These are phyloP conservation scores for Drosophila pseudotakahashii DNA, from an alignment of 2,888 invertebrate species.

Conservation along the genomic window DNA sequence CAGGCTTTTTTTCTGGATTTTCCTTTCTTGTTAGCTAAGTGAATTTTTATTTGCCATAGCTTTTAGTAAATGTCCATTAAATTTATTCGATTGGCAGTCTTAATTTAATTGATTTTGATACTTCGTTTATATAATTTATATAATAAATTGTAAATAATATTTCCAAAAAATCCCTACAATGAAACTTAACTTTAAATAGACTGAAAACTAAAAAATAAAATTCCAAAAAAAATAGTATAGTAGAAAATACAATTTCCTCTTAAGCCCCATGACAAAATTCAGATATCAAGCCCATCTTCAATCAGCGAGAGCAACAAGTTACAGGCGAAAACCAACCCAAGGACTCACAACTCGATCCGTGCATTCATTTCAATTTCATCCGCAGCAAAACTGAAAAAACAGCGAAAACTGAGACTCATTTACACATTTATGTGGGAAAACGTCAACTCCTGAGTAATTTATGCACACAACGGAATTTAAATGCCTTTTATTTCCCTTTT, in stretches of 20 bases:
- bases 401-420: conserved; percentile 59
- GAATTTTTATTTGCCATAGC: conserved; percentile 54
- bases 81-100: conserved; percentile 41
- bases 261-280: neutral
- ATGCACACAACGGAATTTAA: conserved; percentile 69
- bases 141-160: too few species aligned
- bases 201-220: too few species aligned
- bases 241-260: neutral
- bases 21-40: conserved; percentile 50
- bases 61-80: conserved; percentile 33
- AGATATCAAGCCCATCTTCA: conserved; percentile 14
- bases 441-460: conserved; percentile 62
- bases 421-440: conserved; percentile 55
- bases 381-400: conserved; percentile 19
- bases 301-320: conserved; percentile 43
- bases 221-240: neutral
- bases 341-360: conserved; percentile 11
- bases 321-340: conserved; percentile 12
- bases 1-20: conserved; percentile 18
- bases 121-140: conserved; percentile 3
- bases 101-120: conserved; percentile 36
- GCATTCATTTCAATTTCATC: conserved; percentile 59
- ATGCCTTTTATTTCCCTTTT: conserved; percentile 45
- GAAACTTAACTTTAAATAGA: neutral
- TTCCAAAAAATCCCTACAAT: too few species aligned